phyloP scores from a whole-genome alignment of 2,797 vertebrate species.

The Fratercula arctica region DNA sequence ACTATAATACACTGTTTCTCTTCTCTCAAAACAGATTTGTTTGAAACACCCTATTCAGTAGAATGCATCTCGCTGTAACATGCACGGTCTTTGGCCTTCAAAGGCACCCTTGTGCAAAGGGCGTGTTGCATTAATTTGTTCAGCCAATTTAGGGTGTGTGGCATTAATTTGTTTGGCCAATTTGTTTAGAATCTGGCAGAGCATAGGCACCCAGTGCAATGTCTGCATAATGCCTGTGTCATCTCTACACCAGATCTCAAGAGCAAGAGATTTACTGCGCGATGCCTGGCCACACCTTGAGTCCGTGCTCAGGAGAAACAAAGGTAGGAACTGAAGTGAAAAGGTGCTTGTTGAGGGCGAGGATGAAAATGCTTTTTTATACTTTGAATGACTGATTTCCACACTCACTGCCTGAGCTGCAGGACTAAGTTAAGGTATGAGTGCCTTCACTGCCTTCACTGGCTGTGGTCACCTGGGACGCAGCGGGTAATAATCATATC shows the following conservation, averaged over 20 bases:
- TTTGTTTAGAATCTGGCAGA: conserved; percentile 70
- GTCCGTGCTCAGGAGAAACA: background rate
- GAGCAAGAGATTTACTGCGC: conserved; percentile 22
- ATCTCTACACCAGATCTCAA: conserved; percentile 35
- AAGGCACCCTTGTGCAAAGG: conserved; percentile 55
- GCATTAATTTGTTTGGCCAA: conserved; percentile 71
- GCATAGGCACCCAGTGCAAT: background rate
- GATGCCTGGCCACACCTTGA: conserved; percentile 34
- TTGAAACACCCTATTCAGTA: conserved; percentile 35
- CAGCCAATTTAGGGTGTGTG: conserved; percentile 70
- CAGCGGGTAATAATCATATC: background rate
- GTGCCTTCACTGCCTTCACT: background rate
- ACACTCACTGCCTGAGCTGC: background rate
- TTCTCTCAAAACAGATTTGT: conserved; percentile 16
- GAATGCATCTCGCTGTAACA: conserved; percentile 21
- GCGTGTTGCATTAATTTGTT: conserved; percentile 71
- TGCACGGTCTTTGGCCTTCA: conserved; percentile 45
- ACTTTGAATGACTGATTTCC: background rate
- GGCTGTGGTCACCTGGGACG: background rate
- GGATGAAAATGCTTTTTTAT: background rate
- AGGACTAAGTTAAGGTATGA: background rate
- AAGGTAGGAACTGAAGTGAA: background rate
- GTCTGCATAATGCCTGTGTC: conserved; percentile 46
- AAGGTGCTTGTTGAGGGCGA: background rate
- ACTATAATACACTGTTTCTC: background rate